Evolutionary conservation across 2,113 vertebrate species (phyloP), one percentile per base, ranked within the genome.

Genomic region (Excalfactoria chinensis): DNA sequence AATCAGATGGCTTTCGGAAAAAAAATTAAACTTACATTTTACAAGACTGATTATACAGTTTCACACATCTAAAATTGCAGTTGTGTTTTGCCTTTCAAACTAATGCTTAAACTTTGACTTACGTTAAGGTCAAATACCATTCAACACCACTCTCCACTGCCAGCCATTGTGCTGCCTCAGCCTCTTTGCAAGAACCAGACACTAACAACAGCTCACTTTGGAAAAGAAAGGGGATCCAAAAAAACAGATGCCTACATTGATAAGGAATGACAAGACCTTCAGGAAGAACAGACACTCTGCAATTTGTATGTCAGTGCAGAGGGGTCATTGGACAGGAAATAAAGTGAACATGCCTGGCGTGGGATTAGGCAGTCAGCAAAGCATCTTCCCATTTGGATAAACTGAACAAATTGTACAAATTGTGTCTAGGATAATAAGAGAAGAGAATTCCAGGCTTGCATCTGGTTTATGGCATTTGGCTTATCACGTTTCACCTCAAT

Each of bases 391-490:
- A 88, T 56, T 93, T 88, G 69, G 91, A 77, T 86, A 89, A 95
- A 86, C 86, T 70, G 89, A 96, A 96, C 93, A 95, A 95, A 95
- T 95, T 95, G 95, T 91, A 96, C 95, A 95, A 96, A 93, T 95
- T 91, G 90, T 51, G 46, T 71, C 72, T 88, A 60, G 82, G 85
- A 92, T 93, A 49, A 46, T 64, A 95, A 93, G 89, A 85, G 87
- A 75, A 86, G 72, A 85, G 79, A 86, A 94, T 85, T 95, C 93
- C 87, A 96, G 87, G 75, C 85, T 62, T 84, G 76, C 91, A 93
- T 92, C 96, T 96, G 94, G 85, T 93, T 95, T 93, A 62, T 63
- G 70, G 87, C 83, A 94, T 78, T 86, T 86, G 85, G 69, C 91
- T 95, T 93, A 90, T 94, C 90, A 63, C 78, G 34, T 56, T 94